Base-by-base conservation (phyloP, 2,888 invertebrate species). In the Cacoxenus indagator region DNA sequence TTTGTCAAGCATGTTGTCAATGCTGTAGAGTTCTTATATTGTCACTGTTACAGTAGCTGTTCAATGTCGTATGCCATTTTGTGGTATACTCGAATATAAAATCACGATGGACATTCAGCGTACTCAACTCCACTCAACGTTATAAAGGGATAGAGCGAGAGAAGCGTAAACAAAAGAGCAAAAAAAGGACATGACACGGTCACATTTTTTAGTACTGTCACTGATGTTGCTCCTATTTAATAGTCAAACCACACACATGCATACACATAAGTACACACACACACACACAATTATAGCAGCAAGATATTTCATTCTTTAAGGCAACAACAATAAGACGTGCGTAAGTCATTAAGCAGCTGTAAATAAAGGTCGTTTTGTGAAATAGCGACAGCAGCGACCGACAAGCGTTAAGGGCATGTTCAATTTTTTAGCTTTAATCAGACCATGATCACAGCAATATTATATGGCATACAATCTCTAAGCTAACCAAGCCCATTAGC, bases 261-360 rank as follows among this genome's bases (percentile, higher is more conserved):
- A 31, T 31, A 31, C 9, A 31, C 31, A 31, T 31, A 31, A 8
- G 9, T 9, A 31, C 6, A 4, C 4, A 19, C 1, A 26, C 9
- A 4, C 3, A 14, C 22, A 22, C 19, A 55, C 22, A 55, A 24
- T 24, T n/a, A n/a, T n/a, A n/a, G 26, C 24, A 9, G 5, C 55
- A 55, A 22, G 26, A 26, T 24, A 22, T 22, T 19, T 14, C 24
- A 22, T 22, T 6, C 22, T 22, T 51, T 51, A 22, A 0, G 22
- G 17, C 61, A 61, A 61, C 19, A 37, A 61, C 14, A 61, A 37
- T n/a, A 61, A 31, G 61, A 61, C 61, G 37, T 22, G 37, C 61
- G 31, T 37, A 37, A 61, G 61, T 61, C 61, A 61, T 61, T 61
- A 37, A 61, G 61, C 61, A 37, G 31, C 19, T 14, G 61, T 37